Percentiles rank a stretch among this genome's conserved stretches.
These are phyloP conservation scores for Colletes collaris DNA, from an alignment of 2,888 invertebrate genomes.

Conservation along the genomic window DNA sequence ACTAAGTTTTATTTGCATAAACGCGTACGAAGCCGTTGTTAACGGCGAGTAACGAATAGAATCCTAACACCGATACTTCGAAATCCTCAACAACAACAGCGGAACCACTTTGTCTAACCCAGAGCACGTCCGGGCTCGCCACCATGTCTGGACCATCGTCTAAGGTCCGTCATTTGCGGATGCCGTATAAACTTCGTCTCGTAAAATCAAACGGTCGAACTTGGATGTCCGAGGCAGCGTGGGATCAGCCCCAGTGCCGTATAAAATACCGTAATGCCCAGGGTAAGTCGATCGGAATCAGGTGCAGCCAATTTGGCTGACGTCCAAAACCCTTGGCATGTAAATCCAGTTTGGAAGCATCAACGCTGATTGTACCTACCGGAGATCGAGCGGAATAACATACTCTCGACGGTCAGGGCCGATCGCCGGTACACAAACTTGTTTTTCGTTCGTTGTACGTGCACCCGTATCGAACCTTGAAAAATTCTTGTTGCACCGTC, in stretches of 20 bases:
- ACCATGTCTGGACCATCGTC: constrained; percentile 59
- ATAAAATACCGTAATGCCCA: constrained; percentile 76
- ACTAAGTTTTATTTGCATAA: too few relatives aligned
- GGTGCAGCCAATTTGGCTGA: constrained; percentile 79
- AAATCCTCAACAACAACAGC: constrained; percentile 40
- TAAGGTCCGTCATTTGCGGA: constrained; percentile 71
- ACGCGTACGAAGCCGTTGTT: too few relatives aligned
- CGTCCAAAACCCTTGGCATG: constrained; percentile 75
- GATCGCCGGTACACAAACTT: constrained; percentile 33
- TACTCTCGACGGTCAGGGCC: constrained; percentile 59
- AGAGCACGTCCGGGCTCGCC: constrained; percentile 16
- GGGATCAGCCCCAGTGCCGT: constrained; percentile 62
- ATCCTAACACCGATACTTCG: neutral
- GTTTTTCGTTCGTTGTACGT: constrained; percentile 48
- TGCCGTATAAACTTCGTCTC: constrained; percentile 74
- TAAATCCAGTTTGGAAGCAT: constrained; percentile 72
- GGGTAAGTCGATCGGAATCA: constrained; percentile 77
- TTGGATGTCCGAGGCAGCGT: constrained; percentile 55
- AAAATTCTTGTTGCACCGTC: constrained; percentile 47
- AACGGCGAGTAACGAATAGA: too few relatives aligned
- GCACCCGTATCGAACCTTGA: constrained; percentile 48
- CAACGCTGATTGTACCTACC: constrained; percentile 60
- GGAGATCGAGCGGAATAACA: constrained; percentile 61
- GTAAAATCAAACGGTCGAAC: constrained; percentile 76
- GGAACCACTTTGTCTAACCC: constrained; percentile 12